Evolutionary conservation across 2,113 vertebrate genomes (phyloP).

Genomic region (Bagarius yarrelli): DNA sequence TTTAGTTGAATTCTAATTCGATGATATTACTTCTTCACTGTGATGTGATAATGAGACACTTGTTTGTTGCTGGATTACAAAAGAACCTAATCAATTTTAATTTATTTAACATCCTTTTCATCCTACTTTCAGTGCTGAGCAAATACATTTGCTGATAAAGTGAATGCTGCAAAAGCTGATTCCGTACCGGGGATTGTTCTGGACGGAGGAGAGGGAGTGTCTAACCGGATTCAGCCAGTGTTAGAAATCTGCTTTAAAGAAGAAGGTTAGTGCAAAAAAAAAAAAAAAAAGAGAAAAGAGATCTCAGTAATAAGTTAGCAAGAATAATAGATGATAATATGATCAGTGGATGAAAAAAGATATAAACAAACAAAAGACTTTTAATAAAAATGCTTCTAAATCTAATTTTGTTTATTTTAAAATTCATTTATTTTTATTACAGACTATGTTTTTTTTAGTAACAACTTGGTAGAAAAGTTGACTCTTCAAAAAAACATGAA

Average conservation of each 20-base stretch:
- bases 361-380: neutral
- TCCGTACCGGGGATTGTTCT: neutral
- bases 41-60: neutral
- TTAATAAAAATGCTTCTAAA: too few species aligned
- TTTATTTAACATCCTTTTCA: slow-evolving; percentile 1
- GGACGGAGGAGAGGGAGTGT: neutral
- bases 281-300: neutral
- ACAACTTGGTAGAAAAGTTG: too few species aligned
- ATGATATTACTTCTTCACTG: slow-evolving; percentile 35
- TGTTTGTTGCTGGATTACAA: neutral
- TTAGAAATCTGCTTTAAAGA: neutral
- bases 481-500: too few species aligned
- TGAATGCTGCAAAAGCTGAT: neutral
- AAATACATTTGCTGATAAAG: neutral
- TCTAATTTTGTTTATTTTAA: too few species aligned
- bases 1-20: slow-evolving; percentile 36
- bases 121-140: neutral
- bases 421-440: too few species aligned
- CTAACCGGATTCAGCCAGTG: neutral
- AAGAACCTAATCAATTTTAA: neutral
- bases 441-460: too few species aligned
- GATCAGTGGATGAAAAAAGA: neutral
- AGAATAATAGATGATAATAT: neutral
- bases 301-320: neutral
- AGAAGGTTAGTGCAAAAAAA: neutral